phyloP scores from a whole-genome alignment of 2,797 vertebrate species.

The Chelon auratus region DNA sequence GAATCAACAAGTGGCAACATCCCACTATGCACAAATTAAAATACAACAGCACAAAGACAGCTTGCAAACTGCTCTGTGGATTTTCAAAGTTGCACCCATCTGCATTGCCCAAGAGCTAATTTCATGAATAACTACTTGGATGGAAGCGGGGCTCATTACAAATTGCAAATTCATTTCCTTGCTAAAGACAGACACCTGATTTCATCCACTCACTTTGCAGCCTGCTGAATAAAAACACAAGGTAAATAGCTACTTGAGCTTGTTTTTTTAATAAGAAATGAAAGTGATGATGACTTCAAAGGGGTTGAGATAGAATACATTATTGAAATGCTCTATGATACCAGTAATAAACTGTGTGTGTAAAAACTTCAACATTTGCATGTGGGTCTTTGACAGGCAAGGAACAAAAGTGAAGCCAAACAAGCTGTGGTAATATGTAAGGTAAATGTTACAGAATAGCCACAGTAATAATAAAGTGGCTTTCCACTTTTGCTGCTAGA shows the following conservation, averaged over 20 bases:
- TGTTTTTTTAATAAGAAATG: slow-evolving; percentile 59
- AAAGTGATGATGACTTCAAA: slow-evolving; percentile 68
- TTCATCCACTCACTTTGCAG: slow-evolving; percentile 55
- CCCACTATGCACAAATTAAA: not conserved
- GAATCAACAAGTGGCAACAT: slow-evolving; percentile 34
- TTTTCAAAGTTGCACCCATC: slow-evolving; percentile 18
- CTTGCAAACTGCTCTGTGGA: slow-evolving; percentile 28
- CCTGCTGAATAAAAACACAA: slow-evolving; percentile 70
- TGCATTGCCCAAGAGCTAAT: slow-evolving; percentile 44
- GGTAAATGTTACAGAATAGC: slow-evolving; percentile 18
- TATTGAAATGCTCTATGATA: slow-evolving; percentile 37
- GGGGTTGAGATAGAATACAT: slow-evolving; percentile 47
- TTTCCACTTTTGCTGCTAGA: slow-evolving; percentile 40
- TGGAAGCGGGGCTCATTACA: slow-evolving; percentile 66
- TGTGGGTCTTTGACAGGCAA: slow-evolving; percentile 6
- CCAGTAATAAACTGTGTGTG: slow-evolving; percentile 4
- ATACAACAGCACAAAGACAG: slow-evolving; percentile 18
- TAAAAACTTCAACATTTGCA: not conserved
- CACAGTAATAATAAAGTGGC: slow-evolving; percentile 29
- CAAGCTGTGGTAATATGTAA: not conserved
- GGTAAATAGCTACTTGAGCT: slow-evolving; percentile 63
- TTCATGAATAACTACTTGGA: slow-evolving; percentile 57
- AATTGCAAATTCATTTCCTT: slow-evolving; percentile 68
- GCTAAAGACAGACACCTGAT: slow-evolving; percentile 52
- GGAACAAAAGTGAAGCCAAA: slow-evolving; percentile 9